Evolutionary conservation across 2,888 invertebrate species (phyloP).

Genomic region (Dicranocentrus wangi): DNA sequence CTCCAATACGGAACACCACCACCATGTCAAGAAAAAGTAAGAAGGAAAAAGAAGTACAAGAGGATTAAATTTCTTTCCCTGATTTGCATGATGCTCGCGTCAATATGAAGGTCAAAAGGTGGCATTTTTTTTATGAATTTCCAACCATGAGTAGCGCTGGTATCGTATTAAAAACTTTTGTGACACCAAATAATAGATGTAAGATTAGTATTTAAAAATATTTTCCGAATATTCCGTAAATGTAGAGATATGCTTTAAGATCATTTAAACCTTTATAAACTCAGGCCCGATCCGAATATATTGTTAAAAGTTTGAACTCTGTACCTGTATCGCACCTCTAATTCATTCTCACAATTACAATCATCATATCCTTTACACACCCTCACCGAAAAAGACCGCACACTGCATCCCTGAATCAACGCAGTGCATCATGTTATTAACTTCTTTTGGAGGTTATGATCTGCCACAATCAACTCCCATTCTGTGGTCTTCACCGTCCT

Average conservation of each 20-base stretch:
- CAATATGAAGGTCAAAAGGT: constrained; percentile 33
- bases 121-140: constrained; percentile 3
- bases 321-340: too few species aligned
- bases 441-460: too few species aligned
- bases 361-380: too few species aligned
- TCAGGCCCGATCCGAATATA: not conserved
- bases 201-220: too few species aligned
- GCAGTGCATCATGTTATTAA: too few species aligned
- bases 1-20: not conserved
- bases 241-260: not conserved
- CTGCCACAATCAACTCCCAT: not conserved
- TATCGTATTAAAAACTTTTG: not conserved
- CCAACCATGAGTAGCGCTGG: not conserved
- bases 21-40: not conserved
- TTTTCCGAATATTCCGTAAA: not conserved
- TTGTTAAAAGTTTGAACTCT: not conserved
- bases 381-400: too few species aligned
- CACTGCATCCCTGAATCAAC: too few species aligned
- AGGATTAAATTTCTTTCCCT: not conserved
- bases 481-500: not conserved
- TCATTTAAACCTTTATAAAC: not conserved
- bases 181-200: too few species aligned
- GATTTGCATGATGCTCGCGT: not conserved
- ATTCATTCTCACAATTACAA: too few species aligned
- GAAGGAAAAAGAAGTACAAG: not conserved